A percentile compares a stretch with the other conserved stretches of the same genome.
These are phyloP conservation scores for Myanophis thanlyinensis DNA, from an alignment of 2,113 vertebrate genomes.

Conservation along the genomic window DNA sequence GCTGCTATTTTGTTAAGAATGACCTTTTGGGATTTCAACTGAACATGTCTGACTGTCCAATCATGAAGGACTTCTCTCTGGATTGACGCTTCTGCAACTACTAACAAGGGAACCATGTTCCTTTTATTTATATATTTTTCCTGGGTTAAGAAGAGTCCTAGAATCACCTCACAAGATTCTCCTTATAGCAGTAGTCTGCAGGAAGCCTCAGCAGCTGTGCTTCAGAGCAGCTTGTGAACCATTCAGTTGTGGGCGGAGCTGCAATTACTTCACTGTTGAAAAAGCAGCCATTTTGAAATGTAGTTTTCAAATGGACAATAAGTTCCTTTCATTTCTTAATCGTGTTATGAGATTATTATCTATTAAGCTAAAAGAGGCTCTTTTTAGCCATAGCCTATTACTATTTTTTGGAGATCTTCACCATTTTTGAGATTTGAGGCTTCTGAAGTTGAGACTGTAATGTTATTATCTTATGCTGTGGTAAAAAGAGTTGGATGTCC, in stretches of 20 bases:
- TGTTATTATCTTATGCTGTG: neutral
- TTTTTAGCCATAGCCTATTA: neutral
- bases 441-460: neutral
- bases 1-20: neutral
- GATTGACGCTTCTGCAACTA: neutral
- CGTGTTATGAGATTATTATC: neutral
- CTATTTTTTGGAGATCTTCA: neutral
- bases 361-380: neutral
- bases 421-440: neutral
- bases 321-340: neutral
- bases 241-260: too few species aligned
- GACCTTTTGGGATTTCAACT: neutral
- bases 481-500: neutral
- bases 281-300: neutral
- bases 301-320: neutral
- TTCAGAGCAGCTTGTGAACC: neutral
- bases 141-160: neutral
- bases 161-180: neutral
- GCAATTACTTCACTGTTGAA: neutral
- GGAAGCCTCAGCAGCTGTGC: neutral
- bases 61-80: neutral
- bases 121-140: neutral
- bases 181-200: neutral
- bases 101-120: neutral
- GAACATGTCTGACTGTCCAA: neutral